A percentile compares a stretch with the other conserved stretches of the same genome.
Conservation (phyloP, 1,140 invertebrate species). For the Drosophila truncata region DNA sequence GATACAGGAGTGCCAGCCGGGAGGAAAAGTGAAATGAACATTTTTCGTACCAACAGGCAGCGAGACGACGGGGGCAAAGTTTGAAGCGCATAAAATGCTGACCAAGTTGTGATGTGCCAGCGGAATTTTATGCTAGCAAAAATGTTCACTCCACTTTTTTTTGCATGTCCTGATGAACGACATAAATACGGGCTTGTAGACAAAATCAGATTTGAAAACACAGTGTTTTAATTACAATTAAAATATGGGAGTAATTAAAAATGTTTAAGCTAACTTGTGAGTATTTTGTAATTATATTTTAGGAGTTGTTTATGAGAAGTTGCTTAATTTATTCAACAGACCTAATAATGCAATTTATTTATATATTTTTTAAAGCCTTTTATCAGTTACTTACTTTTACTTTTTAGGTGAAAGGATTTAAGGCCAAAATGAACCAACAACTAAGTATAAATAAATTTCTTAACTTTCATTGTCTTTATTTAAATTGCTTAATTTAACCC, state of each 20-base stretch:
- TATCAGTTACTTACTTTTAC: neutral
- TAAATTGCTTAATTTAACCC: neutral
- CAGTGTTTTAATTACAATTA: neutral
- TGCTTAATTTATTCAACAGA: neutral
- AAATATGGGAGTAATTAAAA: neutral
- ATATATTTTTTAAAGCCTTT: too few species aligned
- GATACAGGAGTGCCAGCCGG: slow-evolving; percentile 15
- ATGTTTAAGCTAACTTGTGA: neutral
- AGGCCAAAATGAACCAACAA: neutral
- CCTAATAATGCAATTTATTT: too few species aligned
- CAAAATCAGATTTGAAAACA: slow-evolving; percentile 18
- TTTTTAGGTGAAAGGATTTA: neutral
- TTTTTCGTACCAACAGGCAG: slow-evolving; percentile 60
- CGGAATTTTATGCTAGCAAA: slow-evolving; percentile 21
- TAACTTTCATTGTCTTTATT: neutral
- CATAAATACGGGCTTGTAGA: neutral
- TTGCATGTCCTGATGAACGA: slow-evolving; percentile 5
- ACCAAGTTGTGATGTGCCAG: slow-evolving; percentile 39
- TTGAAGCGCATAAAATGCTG: slow-evolving; percentile 6
- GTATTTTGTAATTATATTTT: neutral
- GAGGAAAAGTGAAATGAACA: slow-evolving; percentile 31
- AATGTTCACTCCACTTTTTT: slow-evolving; percentile 13
- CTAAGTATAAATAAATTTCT: neutral
- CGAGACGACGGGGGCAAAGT: slow-evolving; percentile 11
- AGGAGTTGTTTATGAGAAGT: neutral